Percentiles rank a stretch among this genome's conserved stretches.
Evolutionary conservation across 1,140 invertebrate genomes (phyloP).

Genomic region (Drosophila busckii): DNA sequence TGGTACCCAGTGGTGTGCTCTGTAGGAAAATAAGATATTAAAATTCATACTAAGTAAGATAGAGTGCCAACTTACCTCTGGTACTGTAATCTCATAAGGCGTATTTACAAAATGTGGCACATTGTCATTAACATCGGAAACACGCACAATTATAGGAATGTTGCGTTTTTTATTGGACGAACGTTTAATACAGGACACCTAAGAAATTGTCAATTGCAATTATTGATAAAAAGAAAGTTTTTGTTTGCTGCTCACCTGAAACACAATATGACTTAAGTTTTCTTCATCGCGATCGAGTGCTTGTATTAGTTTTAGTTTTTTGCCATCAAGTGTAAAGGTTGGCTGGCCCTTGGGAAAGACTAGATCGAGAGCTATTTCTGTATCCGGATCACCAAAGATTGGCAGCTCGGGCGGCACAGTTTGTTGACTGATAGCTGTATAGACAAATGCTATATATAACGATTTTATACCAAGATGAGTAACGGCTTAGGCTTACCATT

Average conservation of each 20-base stretch:
- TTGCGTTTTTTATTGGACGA: conserved; percentile 87
- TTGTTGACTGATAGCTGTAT: conserved; percentile 89
- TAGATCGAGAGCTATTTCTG: conserved; percentile 88
- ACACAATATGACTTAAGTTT: conserved; percentile 91
- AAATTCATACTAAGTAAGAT: not conserved
- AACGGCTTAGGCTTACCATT: conserved; percentile 93
- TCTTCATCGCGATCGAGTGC: conserved; percentile 92
- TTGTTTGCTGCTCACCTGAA: conserved; percentile 83
- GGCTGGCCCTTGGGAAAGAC: conserved; percentile 87
- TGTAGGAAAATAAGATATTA: conserved; percentile 78
- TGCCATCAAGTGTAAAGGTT: conserved; percentile 90
- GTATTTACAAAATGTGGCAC: conserved; percentile 88
- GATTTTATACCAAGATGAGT: conserved; percentile 15
- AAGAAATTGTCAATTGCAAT: conserved; percentile 25
- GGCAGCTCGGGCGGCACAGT: conserved; percentile 89
- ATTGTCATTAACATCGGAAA: conserved; percentile 95
- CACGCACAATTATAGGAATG: conserved; percentile 92
- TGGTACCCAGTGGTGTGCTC: conserved; percentile 92
- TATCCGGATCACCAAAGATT: conserved; percentile 88
- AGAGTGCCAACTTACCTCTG: conserved; percentile 84
- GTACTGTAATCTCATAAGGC: conserved; percentile 89
- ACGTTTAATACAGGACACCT: conserved; percentile 89
- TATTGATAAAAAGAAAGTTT: not conserved
- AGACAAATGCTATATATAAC: conserved; percentile 11
- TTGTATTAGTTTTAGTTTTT: conserved; percentile 87